These are phyloP conservation scores for Diaphora mendica DNA, from an alignment of 2,888 invertebrate species.

Conservation along the genomic window DNA sequence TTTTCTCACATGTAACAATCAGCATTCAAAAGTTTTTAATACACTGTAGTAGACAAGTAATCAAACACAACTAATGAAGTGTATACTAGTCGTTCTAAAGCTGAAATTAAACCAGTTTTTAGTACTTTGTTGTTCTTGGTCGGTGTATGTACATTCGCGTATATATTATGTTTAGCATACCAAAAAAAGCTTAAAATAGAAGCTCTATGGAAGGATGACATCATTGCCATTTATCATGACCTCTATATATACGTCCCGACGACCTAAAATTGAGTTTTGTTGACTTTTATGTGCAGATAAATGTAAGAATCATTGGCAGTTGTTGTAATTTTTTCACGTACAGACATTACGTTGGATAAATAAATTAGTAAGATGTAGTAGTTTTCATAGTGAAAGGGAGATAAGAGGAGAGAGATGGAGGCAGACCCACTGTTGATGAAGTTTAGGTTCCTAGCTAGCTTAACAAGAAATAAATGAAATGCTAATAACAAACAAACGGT, in stretches of 20 bases:
- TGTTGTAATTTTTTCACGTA: not conserved
- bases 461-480: no score
- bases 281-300: not conserved
- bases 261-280: not conserved
- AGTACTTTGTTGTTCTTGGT: not conserved
- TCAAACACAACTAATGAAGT: not conserved
- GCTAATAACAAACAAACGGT: no score
- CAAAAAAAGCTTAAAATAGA: slow-evolving; percentile 12
- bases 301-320: not conserved
- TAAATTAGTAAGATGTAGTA: no score
- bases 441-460: no score
- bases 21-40: no score
- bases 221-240: not conserved
- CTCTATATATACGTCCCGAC: slow-evolving; percentile 5
- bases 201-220: not conserved
- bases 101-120: not conserved
- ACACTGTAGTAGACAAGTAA: not conserved
- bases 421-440: not conserved
- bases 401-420: not conserved
- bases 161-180: not conserved
- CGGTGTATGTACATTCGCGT: not conserved
- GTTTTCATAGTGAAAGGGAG: not conserved
- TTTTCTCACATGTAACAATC: no score
- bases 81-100: not conserved
- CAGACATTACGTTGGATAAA: not conserved